Conservation (phyloP, 2,888 invertebrate species). For the Octonoba sinensis region DNA sequence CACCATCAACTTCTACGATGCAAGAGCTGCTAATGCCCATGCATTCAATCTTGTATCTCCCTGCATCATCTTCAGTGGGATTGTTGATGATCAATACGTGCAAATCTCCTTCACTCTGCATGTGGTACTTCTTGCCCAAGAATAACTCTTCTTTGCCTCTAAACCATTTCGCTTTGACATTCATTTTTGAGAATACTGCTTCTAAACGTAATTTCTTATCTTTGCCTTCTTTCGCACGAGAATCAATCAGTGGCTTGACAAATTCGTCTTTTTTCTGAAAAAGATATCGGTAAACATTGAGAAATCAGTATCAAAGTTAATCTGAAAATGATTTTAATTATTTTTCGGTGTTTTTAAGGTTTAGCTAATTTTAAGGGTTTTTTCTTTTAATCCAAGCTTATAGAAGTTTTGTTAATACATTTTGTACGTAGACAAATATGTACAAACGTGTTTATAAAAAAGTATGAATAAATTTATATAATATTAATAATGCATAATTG, state of each 20-base stretch:
- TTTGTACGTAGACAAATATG: too few relatives aligned
- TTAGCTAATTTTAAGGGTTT: background rate
- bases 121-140: slow-evolving; percentile 95
- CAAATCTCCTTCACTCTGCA: slow-evolving; percentile 90
- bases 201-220: slow-evolving; percentile 95
- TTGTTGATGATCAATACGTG: slow-evolving; percentile 90
- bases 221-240: slow-evolving; percentile 94
- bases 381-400: too few relatives aligned
- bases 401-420: too few relatives aligned
- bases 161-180: slow-evolving; percentile 78
- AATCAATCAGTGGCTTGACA: slow-evolving; percentile 93
- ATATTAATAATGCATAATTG: too few relatives aligned
- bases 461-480: too few relatives aligned
- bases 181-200: slow-evolving; percentile 94
- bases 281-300: background rate
- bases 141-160: slow-evolving; percentile 86
- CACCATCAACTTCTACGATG: slow-evolving; percentile 92
- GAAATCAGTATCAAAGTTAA: background rate
- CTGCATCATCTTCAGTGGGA: slow-evolving; percentile 96
- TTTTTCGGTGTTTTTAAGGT: background rate
- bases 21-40: slow-evolving; percentile 89
- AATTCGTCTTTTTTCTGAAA: slow-evolving; percentile 91
- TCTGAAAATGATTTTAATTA: background rate
- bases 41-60: slow-evolving; percentile 96
- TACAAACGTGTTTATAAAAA: too few relatives aligned